Percentiles rank a stretch among this genome's conserved stretches.
These are phyloP conservation scores for Harpagus bidentatus DNA, from an alignment of 2,113 vertebrate species.

Conservation along the genomic window DNA sequence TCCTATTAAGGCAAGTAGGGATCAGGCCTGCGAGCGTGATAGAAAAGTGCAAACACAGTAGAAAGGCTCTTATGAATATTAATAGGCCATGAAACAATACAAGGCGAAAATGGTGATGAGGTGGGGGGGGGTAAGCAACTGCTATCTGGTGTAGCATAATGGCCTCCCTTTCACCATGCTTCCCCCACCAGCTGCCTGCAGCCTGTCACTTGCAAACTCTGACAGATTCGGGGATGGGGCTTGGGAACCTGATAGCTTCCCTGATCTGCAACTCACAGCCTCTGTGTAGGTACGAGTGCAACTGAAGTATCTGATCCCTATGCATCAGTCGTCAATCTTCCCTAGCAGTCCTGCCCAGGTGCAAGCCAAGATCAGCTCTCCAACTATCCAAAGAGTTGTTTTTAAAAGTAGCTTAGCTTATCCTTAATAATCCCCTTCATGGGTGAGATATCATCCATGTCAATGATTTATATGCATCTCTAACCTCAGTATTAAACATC, in stretches of 20 bases:
- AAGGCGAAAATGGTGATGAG: constrained; percentile 36
- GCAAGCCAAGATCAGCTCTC: neutral
- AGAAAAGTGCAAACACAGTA: constrained; percentile 71
- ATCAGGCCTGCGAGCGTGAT: constrained; percentile 46
- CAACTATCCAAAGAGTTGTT: neutral
- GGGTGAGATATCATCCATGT: neutral
- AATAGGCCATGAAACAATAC: constrained; percentile 64
- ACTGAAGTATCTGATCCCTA: neutral
- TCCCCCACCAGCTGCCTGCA: neutral
- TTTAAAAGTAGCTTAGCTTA: neutral
- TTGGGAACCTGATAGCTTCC: neutral
- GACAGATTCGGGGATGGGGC: neutral
- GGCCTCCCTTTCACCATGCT: neutral
- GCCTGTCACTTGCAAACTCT: neutral
- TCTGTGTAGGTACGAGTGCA: neutral
- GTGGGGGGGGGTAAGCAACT: neutral
- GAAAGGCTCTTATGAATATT: constrained; percentile 72
- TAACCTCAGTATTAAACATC: neutral
- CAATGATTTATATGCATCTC: neutral
- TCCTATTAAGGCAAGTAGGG: constrained; percentile 57
- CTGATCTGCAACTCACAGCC: neutral
- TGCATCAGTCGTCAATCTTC: neutral
- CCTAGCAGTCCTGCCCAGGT: neutral
- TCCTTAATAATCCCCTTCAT: neutral
- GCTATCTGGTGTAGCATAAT: neutral